These are phyloP conservation scores for Ectemnius cavifrons DNA, from an alignment of 2,888 invertebrate genomes.

Conservation along the genomic window DNA sequence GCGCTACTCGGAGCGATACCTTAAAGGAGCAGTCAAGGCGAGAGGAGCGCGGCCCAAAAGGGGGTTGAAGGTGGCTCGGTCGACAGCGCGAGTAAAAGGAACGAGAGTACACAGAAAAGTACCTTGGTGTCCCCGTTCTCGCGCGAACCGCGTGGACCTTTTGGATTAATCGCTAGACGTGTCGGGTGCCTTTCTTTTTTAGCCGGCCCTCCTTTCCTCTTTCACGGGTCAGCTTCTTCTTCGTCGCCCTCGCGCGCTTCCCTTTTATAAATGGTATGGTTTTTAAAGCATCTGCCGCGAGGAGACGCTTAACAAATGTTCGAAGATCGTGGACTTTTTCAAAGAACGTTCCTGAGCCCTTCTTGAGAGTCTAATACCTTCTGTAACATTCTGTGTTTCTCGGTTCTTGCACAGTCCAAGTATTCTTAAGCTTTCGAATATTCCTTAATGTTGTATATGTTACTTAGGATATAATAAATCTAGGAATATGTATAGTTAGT, in stretches of 20 bases:
- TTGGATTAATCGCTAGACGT: constrained; percentile 66
- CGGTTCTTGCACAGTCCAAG: no score
- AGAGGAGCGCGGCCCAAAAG: background rate
- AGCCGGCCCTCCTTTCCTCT: constrained; percentile 33
- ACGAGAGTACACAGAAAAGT: constrained; percentile 17
- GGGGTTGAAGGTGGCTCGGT: background rate
- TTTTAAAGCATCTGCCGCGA: constrained; percentile 48
- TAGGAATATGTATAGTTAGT: no score
- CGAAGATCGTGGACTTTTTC: background rate
- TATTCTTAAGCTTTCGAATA: no score
- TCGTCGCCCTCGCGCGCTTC: constrained; percentile 41
- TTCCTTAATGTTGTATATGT: no score
- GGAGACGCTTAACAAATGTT: constrained; percentile 30
- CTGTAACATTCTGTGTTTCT: no score
- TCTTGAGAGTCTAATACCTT: background rate
- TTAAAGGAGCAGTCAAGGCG: constrained; percentile 4
- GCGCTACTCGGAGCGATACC: background rate
- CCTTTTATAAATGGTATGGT: constrained; percentile 66
- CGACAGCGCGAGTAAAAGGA: constrained; percentile 24
- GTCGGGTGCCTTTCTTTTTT: constrained; percentile 55
- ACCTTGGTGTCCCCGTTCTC: constrained; percentile 31
- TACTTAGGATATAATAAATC: no score
- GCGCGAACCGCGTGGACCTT: constrained; percentile 52
- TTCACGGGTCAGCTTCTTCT: constrained; percentile 9
- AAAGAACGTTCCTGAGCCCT: background rate